Conservation (phyloP, 1,140 invertebrate species). For the Pseudomyrmex pallidus region DNA sequence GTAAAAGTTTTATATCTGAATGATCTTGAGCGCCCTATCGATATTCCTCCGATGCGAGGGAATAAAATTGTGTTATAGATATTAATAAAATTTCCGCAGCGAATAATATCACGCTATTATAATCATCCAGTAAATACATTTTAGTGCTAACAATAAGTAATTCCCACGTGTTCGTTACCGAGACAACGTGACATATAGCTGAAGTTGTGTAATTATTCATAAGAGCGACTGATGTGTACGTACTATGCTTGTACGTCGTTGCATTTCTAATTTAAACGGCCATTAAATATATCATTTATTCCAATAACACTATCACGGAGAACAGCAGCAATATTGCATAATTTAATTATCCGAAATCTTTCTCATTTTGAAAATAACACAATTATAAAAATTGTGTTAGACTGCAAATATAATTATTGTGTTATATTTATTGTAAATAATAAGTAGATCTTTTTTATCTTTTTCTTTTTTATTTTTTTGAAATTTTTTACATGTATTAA, state of each 20-base stretch:
- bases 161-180: slow-evolving; percentile 23
- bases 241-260: background rate
- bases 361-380: background rate
- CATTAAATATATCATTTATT: slow-evolving; percentile 11
- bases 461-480: no score
- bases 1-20: no score
- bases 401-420: background rate
- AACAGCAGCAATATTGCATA: background rate
- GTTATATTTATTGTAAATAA: background rate
- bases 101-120: background rate
- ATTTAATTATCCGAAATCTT: background rate
- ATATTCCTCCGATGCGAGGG: no score
- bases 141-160: slow-evolving; percentile 2
- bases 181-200: slow-evolving; percentile 9
- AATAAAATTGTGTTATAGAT: no score
- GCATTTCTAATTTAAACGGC: slow-evolving; percentile 23
- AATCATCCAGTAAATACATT: slow-evolving; percentile 21
- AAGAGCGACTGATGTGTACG: background rate
- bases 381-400: no score
- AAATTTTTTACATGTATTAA: background rate
- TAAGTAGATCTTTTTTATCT: background rate
- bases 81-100: no score
- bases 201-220: slow-evolving; percentile 37
- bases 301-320: no score
- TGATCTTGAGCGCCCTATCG: no score